Evolutionary conservation across 2,797 vertebrate genomes (phyloP), one percentile per base, ranked within the genome.

Genomic region (Setipinna tenuifilis): DNA sequence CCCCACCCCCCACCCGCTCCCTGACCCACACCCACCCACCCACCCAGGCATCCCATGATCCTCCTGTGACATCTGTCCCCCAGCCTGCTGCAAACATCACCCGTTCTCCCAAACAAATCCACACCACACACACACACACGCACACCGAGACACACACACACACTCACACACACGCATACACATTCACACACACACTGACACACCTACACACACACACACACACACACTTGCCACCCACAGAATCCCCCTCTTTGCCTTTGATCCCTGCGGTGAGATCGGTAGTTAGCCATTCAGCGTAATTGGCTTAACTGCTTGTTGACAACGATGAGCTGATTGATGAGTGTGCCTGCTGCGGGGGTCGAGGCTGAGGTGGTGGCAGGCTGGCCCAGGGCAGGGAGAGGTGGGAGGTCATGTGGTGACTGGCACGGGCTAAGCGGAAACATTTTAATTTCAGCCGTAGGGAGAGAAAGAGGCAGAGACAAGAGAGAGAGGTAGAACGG

Each of bases 241-340:
- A 16, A 31, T 14, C 68, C 46, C 46, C 68, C 31, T 48, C 3
- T 14, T 41, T 3, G 68, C 31, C 68, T 75, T 75, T 75, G 68
- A 75, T 75, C 68, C 68, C 68, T 75, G 68, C 68, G 35, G 31
- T 41, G 16, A 35, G 68, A 75, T 75, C 28, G 68, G 68, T 75
- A 75, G 68, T 75, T 75, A 75, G 68, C 31, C 68, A 75, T 75
- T 75, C 31, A 75, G 68, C 17, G 9, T 75, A 75, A 75, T 75
- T 75, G 68, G 68, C 68, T 75, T 75, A 75, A 41, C 68, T 75
- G 68, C 68, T 75, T 75, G 68, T 75, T 75, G 68, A 75, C 68
- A 75, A 41, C 31, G 68, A 75, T 75, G 68, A 75, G 68, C 68
- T 75, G 68, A 75, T 75, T 75, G 28, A 75, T 75, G 31, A 75